Percentiles rank a stretch among this genome's conserved stretches.
Conservation (phyloP, 2,797 vertebrate species). For the Nyctalus aviator region DNA sequence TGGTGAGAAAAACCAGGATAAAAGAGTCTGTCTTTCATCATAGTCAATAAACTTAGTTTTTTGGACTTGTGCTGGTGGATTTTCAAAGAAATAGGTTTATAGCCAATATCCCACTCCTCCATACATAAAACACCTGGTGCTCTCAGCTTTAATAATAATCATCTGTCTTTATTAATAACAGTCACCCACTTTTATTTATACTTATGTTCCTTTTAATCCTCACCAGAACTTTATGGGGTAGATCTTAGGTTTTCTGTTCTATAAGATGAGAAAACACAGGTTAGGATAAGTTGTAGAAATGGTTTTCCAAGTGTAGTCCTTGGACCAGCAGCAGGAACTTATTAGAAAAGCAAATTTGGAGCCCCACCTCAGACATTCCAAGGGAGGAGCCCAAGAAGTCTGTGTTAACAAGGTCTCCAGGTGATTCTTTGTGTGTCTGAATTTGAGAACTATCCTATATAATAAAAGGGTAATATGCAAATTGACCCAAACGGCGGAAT, state of each 20-base stretch:
- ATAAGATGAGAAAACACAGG: neutral
- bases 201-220: conserved; percentile 39
- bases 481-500: too few species aligned
- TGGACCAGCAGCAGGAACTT: neutral
- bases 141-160: conserved; percentile 20
- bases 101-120: neutral
- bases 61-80: conserved; percentile 29
- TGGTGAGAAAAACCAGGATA: conserved; percentile 50
- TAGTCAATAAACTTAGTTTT: conserved; percentile 62
- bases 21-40: conserved; percentile 64
- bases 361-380: neutral
- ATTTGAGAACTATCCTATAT: neutral
- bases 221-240: neutral
- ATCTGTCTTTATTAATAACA: conserved; percentile 23
- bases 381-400: neutral
- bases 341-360: neutral
- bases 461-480: too few species aligned
- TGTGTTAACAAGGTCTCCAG: neutral
- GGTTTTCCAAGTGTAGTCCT: neutral
- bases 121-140: neutral
- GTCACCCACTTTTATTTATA: neutral
- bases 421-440: neutral
- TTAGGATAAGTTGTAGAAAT: neutral
- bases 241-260: neutral
- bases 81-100: conserved; percentile 65